phyloP scores from a whole-genome alignment of 2,888 invertebrate genomes.

The Melinaea menophilus region DNA sequence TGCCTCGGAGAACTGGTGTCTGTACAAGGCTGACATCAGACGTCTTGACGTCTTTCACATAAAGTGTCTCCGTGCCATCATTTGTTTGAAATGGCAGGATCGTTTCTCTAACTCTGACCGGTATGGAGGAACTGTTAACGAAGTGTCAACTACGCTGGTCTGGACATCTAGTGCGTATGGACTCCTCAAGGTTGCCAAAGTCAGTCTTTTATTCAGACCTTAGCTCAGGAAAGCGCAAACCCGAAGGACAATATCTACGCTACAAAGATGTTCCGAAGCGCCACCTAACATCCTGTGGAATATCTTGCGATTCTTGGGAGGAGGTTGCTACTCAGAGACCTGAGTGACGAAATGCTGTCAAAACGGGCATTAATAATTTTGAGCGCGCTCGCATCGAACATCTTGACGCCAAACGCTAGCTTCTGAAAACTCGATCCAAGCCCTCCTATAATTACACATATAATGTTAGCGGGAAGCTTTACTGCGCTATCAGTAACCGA shows the following conservation, averaged over 20 bases:
- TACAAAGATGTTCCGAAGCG: conserved; percentile 14
- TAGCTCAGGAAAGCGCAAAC: neutral
- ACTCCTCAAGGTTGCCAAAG: neutral
- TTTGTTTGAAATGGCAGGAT: conserved; percentile 22
- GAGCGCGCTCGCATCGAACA: conserved; percentile 3
- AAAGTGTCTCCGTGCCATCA: conserved; percentile 14
- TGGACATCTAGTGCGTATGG: no score
- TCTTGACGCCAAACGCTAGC: conserved; percentile 6
- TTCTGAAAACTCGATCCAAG: no score
- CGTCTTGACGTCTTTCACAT: conserved; percentile 14
- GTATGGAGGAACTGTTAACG: conserved; percentile 5
- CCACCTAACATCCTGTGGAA: conserved; percentile 5
- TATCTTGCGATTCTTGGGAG: neutral
- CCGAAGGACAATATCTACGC: conserved; percentile 1
- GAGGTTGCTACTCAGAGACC: neutral
- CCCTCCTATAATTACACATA: no score
- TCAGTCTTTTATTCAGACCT: conserved; percentile 11
- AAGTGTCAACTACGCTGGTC: neutral
- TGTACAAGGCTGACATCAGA: conserved; percentile 17
- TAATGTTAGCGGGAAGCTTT: no score
- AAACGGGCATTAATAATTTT: neutral
- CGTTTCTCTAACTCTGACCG: conserved; percentile 13
- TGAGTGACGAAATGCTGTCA: conserved; percentile 5
- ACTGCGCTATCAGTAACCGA: no score
- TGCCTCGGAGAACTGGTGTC: conserved; percentile 27